Base-by-base conservation (phyloP, 2,113 vertebrate genomes). In the Bubo bubo region DNA sequence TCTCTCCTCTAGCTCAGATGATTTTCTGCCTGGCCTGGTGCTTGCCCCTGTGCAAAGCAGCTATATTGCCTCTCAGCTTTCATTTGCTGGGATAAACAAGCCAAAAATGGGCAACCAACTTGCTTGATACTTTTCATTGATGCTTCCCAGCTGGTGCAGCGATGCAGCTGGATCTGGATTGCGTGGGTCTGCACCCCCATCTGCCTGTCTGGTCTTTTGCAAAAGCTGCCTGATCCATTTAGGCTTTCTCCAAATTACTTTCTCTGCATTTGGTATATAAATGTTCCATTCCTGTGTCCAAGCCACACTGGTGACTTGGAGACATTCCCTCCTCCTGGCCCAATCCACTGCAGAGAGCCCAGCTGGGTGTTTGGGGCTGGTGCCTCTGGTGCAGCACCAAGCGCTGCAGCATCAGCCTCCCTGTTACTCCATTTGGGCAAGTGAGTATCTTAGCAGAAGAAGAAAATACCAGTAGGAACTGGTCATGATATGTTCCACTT, bases 261-360 rank as follows among this genome's bases (percentile, higher is more conserved):
- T 5, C 30, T 56, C 45, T 60, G 22, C 24, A 2, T 41, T 43
- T 26, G 12, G 7, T 12, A 2, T 23, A 3, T 8, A 14, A 53
- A 11, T 37, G 19, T 35, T 27, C 67, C 32, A 10, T 70, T 76
- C 14, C 3, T 32, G 63, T 60, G 43, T 14, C 67, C 43, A 34
- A 23, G 26, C 32, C 2, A 3, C 6, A 0, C 18, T 9, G 15
- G 18, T 74, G 64, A 10, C 45, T 2, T 70, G 77, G 34, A 64
- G 34, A 37, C 30, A 2, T 81, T 20, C 26, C 45, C 41, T 60
- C 10, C 12, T 53, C 15, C 75, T 75, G 63, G 9, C 27, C 45
- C 23, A 0, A 0, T n/a, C n/a, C 35, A 4, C 32, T 3, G 0
- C 39, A 22, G n/a, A 2, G 24, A 52, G 72, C 52, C 53, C 4